Evolutionary conservation across 1,140 invertebrate species (phyloP).

Genomic region (Musca vetustissima): DNA sequence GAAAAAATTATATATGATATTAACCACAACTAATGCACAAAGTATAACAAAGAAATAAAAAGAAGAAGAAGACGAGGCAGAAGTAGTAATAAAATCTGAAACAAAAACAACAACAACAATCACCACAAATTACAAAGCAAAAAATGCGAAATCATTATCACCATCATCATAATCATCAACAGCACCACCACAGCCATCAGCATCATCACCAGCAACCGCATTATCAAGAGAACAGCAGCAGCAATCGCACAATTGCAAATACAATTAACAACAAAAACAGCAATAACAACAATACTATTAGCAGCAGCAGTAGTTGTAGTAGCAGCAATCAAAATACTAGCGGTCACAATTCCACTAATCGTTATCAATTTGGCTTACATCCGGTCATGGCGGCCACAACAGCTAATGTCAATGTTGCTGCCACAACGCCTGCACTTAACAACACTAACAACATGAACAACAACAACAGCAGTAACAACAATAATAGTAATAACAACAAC

Average conservation of each 20-base stretch:
- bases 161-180: constrained; percentile 8
- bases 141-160: constrained; percentile 17
- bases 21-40: not conserved
- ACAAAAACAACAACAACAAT: not conserved
- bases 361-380: constrained; percentile 28
- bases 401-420: constrained; percentile 2
- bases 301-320: not conserved
- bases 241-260: not conserved
- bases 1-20: not conserved
- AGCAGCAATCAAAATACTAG: constrained; percentile 11
- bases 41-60: not conserved
- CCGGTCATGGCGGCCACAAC: constrained; percentile 24
- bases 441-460: constrained; percentile 30
- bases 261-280: constrained; percentile 33
- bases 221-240: constrained; percentile 30
- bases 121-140: constrained; percentile 3
- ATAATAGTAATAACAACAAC: not conserved
- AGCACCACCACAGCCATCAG: constrained; percentile 1
- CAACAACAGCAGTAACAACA: not conserved
- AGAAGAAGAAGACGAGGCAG: not conserved
- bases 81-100: not conserved
- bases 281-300: constrained; percentile 13
- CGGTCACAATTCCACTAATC: constrained; percentile 24
- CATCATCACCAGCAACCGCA: constrained; percentile 9
- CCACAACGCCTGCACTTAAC: constrained; percentile 28